Percentiles rank a stretch among this genome's conserved stretches.
Conservation (phyloP, 2,888 invertebrate genomes). For the Perdita meconis region DNA sequence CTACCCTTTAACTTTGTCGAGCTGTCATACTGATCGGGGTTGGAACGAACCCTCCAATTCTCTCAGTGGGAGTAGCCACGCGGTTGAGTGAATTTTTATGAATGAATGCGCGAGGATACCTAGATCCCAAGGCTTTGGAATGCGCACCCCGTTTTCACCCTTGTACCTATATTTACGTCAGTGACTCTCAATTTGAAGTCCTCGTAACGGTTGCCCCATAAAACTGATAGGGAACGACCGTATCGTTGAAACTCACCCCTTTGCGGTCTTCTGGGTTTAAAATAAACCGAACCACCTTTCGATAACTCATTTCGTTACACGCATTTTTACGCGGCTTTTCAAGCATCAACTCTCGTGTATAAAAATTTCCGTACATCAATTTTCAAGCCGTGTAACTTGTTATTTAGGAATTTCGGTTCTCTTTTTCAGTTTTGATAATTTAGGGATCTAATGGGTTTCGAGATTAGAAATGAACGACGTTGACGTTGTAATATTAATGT, state of each 20-base stretch:
- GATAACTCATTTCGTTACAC: slow-evolving; percentile 32
- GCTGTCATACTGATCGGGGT: slow-evolving; percentile 70
- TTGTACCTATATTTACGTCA: slow-evolving; percentile 70
- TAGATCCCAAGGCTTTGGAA: slow-evolving; percentile 71
- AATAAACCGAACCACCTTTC: slow-evolving; percentile 46
- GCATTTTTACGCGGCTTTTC: background rate
- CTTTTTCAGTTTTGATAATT: too few species aligned
- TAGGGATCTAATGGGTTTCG: too few species aligned
- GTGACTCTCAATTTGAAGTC: slow-evolving; percentile 70
- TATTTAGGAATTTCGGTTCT: too few species aligned
- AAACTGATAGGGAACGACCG: slow-evolving; percentile 44
- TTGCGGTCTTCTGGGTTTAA: slow-evolving; percentile 40
- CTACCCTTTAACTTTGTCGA: slow-evolving; percentile 68
- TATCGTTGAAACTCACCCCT: slow-evolving; percentile 50
- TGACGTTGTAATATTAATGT: slow-evolving; percentile 17
- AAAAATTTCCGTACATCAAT: too few species aligned
- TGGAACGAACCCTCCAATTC: slow-evolving; percentile 71
- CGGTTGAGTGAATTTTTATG: slow-evolving; percentile 76
- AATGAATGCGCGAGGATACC: slow-evolving; percentile 75
- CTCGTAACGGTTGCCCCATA: slow-evolving; percentile 43
- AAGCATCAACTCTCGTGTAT: too few species aligned
- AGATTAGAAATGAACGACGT: background rate
- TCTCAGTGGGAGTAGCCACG: slow-evolving; percentile 70
- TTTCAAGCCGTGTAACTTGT: too few species aligned
- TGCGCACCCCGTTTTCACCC: slow-evolving; percentile 74